Evolutionary conservation across 2,797 vertebrate species (phyloP).

Genomic region (Ibycter americanus): DNA sequence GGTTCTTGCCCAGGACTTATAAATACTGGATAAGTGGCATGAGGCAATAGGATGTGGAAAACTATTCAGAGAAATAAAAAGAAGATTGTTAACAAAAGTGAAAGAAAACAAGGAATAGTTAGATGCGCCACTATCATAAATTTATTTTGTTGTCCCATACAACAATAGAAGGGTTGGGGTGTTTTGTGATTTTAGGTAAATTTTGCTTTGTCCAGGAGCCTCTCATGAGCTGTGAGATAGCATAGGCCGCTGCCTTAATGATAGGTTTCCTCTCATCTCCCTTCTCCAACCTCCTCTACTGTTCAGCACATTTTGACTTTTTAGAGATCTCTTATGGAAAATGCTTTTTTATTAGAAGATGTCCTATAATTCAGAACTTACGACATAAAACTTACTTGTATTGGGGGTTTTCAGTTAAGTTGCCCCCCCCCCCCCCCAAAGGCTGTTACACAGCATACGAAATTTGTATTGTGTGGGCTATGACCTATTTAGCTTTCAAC

Average conservation of each 20-base stretch:
- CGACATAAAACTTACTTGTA: neutral
- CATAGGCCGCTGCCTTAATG: neutral
- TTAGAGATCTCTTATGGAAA: neutral
- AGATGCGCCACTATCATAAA: neutral
- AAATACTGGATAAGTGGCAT: neutral
- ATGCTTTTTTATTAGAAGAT: neutral
- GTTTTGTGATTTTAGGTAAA: neutral
- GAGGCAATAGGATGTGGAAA: neutral
- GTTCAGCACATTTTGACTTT: neutral
- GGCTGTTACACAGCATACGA: rapidly evolving
- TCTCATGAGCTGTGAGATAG: neutral
- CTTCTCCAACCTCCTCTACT: neutral
- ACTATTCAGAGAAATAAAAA: neutral
- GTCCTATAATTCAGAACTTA: neutral
- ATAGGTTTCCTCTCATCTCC: neutral
- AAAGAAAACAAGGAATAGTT: neutral
- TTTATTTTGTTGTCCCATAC: neutral
- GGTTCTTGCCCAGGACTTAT: neutral
- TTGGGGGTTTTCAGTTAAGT: rapidly evolving
- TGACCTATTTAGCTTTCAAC: neutral
- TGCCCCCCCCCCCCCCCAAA: neutral
- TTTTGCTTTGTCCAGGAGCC: neutral
- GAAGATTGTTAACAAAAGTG: neutral
- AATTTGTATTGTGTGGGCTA: rapidly evolving
- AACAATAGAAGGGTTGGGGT: rapidly evolving